Conservation (phyloP, 2,888 invertebrate species). For the Tenthredo notha region DNA sequence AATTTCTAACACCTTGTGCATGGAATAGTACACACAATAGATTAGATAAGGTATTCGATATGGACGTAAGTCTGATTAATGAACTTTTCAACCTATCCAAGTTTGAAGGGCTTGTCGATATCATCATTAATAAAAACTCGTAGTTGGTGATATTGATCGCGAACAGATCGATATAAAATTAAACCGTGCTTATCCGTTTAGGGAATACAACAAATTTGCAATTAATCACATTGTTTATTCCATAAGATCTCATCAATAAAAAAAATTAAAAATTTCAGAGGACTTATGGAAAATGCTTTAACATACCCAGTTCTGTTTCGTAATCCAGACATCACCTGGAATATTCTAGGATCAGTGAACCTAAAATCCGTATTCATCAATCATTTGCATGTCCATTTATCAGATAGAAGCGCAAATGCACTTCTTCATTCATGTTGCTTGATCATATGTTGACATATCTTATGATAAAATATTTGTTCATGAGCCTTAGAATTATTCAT, state of each 20-base stretch:
- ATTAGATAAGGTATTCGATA: too few species aligned
- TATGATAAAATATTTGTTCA: not conserved
- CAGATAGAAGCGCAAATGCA: not conserved
- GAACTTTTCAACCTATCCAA: too few species aligned
- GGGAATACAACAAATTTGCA: not conserved
- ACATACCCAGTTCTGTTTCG: not conserved
- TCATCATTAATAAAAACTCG: too few species aligned
- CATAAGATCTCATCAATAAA: not conserved
- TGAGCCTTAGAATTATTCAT: not conserved
- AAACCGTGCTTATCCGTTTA: not conserved
- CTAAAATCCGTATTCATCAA: not conserved
- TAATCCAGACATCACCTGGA: not conserved
- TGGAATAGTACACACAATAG: too few species aligned
- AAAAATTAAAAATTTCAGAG: not conserved
- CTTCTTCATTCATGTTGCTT: not conserved
- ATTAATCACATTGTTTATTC: not conserved
- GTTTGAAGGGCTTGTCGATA: too few species aligned
- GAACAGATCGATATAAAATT: not conserved
- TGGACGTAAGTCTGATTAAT: too few species aligned
- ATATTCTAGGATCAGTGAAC: conserved; percentile 3
- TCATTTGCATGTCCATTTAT: not conserved
- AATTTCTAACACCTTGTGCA: too few species aligned
- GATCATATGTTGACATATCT: not conserved
- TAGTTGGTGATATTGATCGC: too few species aligned
- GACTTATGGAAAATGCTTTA: not conserved